Conservation (phyloP, 1,140 invertebrate genomes). For the Brachionus angularis region DNA sequence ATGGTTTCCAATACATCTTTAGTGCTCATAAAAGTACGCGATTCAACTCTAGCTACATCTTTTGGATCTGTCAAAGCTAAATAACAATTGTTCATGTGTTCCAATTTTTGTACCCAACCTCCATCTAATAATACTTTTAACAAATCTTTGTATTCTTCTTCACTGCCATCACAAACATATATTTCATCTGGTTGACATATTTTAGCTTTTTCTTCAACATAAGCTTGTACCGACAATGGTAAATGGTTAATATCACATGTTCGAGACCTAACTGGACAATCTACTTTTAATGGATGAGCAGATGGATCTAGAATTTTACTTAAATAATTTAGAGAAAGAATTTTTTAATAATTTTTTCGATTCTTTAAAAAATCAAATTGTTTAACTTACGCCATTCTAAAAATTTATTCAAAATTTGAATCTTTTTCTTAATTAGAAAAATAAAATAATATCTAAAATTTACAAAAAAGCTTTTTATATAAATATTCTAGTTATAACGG, state of each 20-base stretch:
- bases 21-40: constrained; percentile 88
- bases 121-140: constrained; percentile 54
- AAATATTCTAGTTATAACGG: too few relatives aligned
- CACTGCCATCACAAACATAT: constrained; percentile 85
- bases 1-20: constrained; percentile 74
- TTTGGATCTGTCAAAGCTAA: constrained; percentile 87
- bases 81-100: constrained; percentile 94
- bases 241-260: background rate
- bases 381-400: too few relatives aligned
- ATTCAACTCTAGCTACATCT: constrained; percentile 95
- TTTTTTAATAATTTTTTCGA: too few relatives aligned
- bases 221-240: background rate
- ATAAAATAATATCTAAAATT: too few relatives aligned
- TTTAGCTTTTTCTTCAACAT: constrained; percentile 49
- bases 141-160: constrained; percentile 71
- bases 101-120: constrained; percentile 72
- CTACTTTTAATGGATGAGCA: background rate
- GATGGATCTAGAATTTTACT: background rate
- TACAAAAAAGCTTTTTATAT: too few relatives aligned
- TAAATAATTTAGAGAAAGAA: background rate
- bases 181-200: constrained; percentile 78
- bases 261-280: too few relatives aligned
- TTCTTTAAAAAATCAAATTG: too few relatives aligned
- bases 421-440: too few relatives aligned
- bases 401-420: too few relatives aligned